These are phyloP conservation scores for Zeus faber DNA, from an alignment of 2,113 vertebrate species.

Conservation along the genomic window DNA sequence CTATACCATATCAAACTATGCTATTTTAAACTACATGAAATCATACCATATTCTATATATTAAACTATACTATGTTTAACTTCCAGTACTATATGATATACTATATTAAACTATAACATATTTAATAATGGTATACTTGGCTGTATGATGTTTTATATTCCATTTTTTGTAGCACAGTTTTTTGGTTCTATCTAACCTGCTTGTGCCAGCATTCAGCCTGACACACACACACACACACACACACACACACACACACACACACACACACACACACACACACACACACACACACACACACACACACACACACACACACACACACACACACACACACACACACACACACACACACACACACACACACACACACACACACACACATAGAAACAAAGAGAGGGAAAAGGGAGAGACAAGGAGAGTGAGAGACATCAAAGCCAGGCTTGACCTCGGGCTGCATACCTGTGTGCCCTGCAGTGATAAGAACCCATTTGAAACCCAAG, in stretches of 20 bases:
- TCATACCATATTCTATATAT: too few species aligned
- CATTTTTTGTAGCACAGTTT: too few species aligned
- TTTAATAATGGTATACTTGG: too few species aligned
- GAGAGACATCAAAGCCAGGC: constrained; percentile 21
- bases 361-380: constrained; percentile 2
- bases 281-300: background rate
- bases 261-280: constrained; percentile 1
- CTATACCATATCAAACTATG: background rate
- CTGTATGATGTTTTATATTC: too few species aligned
- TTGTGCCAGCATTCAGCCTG: too few species aligned
- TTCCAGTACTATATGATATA: too few species aligned
- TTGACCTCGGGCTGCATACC: constrained; percentile 29
- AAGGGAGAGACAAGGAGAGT: background rate
- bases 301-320: background rate
- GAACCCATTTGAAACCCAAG: constrained; percentile 15
- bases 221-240: background rate
- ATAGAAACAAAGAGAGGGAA: background rate
- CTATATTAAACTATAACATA: too few species aligned
- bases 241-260: background rate
- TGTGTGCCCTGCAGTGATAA: constrained; percentile 10
- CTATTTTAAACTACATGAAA: background rate
- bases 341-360: background rate
- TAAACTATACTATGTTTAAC: background rate
- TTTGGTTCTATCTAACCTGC: too few species aligned
- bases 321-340: background rate